Percentiles rank a stretch among this genome's conserved stretches.
phyloP scores from a whole-genome alignment of 1,140 invertebrate genomes.

The Solenopsis fugax region DNA sequence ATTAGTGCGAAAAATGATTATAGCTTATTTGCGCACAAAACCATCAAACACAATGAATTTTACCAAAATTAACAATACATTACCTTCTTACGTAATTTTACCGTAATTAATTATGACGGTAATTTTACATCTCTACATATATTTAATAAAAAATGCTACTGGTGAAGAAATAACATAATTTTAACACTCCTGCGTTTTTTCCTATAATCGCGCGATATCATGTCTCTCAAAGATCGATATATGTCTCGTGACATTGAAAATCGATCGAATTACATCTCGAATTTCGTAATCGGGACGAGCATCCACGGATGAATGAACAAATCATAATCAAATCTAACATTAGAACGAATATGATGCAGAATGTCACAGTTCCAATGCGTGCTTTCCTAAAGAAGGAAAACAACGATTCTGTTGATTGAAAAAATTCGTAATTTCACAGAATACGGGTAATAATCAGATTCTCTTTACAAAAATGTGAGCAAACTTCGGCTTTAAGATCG shows the following conservation, averaged over 20 bases:
- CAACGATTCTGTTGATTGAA: not conserved
- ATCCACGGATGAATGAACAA: not conserved
- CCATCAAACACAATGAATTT: no score
- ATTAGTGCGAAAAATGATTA: no score
- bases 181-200: not conserved
- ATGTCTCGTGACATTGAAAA: slow-evolving; percentile 40
- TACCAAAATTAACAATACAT: no score
- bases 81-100: no score
- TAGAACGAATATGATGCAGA: not conserved
- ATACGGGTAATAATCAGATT: not conserved
- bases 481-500: not conserved
- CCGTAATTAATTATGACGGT: no score
- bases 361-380: not conserved
- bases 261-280: not conserved
- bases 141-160: no score
- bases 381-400: not conserved
- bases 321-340: not conserved
- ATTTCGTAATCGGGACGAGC: not conserved
- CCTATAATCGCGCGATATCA: not conserved
- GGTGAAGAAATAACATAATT: not conserved
- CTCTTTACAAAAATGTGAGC: not conserved
- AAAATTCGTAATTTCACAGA: not conserved
- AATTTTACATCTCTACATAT: no score
- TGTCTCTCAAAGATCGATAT: not conserved
- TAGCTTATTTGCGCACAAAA: no score